Conservation (phyloP, 2,888 invertebrate genomes). For the Petrophora chlorosata region DNA sequence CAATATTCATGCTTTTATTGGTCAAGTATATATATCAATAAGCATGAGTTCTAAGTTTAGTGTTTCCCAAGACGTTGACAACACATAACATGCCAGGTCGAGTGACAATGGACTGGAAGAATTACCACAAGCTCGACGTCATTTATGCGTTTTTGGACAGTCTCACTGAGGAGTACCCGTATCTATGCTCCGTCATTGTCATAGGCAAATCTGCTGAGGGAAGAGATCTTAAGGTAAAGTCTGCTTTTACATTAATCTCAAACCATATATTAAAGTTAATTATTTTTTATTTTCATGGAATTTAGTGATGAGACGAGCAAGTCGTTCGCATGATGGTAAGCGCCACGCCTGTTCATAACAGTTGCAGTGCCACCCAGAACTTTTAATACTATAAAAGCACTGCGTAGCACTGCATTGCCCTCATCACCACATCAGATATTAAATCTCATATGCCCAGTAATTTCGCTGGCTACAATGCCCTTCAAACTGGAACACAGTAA, state of each 20-base stretch:
- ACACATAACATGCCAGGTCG: conserved; percentile 36
- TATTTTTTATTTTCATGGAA: neutral
- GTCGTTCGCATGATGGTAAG: too few relatives aligned
- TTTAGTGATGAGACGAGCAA: neutral
- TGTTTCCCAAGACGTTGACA: neutral
- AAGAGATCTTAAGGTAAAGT: conserved; percentile 64
- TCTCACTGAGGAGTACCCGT: conserved; percentile 59
- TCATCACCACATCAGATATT: too few relatives aligned
- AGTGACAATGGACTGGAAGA: conserved; percentile 70
- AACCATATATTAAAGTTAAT: too few relatives aligned
- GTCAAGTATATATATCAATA: too few relatives aligned
- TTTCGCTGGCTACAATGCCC: too few relatives aligned
- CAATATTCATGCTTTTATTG: too few relatives aligned
- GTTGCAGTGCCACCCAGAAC: too few relatives aligned
- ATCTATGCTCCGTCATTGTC: conserved; percentile 59
- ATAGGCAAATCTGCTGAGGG: conserved; percentile 71
- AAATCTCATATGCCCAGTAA: too few relatives aligned
- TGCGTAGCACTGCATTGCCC: too few relatives aligned
- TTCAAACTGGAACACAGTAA: too few relatives aligned
- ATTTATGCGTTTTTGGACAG: conserved; percentile 68
- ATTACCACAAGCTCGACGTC: conserved; percentile 64
- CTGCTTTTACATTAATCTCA: neutral
- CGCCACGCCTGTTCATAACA: too few relatives aligned
- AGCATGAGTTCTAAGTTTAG: neutral
- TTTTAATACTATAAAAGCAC: too few relatives aligned